Evolutionary conservation across 64 coral and sea anemone species (phyloP).

Genomic region (Trachythela sp.): DNA sequence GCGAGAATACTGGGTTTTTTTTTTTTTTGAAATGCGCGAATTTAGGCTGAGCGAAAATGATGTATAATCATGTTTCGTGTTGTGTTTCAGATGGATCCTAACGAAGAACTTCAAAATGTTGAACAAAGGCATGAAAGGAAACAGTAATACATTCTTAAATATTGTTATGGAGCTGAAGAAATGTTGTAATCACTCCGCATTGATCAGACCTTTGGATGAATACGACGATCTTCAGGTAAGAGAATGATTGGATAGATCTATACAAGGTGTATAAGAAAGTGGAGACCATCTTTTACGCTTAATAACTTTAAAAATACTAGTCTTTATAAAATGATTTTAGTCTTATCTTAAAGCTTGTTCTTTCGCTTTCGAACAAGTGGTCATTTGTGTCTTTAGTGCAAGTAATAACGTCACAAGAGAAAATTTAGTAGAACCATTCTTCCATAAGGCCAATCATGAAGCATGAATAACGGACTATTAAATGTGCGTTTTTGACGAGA

Average conservation of each 20-base stretch:
- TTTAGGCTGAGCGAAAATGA: background rate
- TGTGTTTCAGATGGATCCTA: constrained; percentile 68
- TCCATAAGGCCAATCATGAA: no score
- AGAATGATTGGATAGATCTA: no score
- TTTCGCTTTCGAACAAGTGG: no score
- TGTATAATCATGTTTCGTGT: background rate
- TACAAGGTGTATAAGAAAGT: no score
- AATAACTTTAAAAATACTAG: no score
- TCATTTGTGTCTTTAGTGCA: no score
- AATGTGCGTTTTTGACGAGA: no score
- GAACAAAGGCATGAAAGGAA: constrained; percentile 81
- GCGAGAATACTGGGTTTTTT: background rate
- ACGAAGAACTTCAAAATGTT: constrained; percentile 73
- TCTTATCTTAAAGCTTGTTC: no score
- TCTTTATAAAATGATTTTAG: no score
- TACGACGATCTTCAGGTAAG: constrained; percentile 60
- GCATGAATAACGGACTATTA: background rate
- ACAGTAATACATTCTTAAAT: constrained; percentile 74
- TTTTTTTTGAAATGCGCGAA: background rate
- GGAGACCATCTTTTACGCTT: no score
- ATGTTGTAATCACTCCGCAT: constrained; percentile 74
- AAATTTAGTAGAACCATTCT: no score
- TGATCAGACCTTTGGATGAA: constrained; percentile 57
- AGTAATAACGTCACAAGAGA: no score
- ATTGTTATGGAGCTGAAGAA: constrained; percentile 97